Conservation (phyloP, 2,888 invertebrate species). For the Melitaea athalia region DNA sequence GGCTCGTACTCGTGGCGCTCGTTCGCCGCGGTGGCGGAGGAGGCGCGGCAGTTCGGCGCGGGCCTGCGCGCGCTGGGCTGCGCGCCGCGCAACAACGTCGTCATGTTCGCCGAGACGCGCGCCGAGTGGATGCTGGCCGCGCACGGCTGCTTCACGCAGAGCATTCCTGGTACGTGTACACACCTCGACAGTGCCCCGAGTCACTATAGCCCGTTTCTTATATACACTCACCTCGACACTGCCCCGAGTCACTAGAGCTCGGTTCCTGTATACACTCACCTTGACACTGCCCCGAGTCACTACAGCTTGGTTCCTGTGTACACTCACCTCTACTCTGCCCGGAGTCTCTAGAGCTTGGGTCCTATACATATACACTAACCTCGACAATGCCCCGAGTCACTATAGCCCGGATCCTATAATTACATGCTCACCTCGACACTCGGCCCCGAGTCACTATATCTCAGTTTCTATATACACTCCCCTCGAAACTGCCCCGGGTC, state of each 20-base stretch:
- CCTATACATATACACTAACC: too few relatives aligned
- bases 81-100: constrained; percentile 88
- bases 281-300: neutral
- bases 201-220: too few relatives aligned
- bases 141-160: constrained; percentile 97
- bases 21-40: constrained; percentile 88
- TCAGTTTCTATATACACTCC: too few relatives aligned
- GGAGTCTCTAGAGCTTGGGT: too few relatives aligned
- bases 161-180: constrained; percentile 85
- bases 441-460: neutral
- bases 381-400: too few relatives aligned
- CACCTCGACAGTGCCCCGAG: too few relatives aligned
- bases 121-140: constrained; percentile 99
- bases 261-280: constrained; percentile 9
- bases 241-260: too few relatives aligned
- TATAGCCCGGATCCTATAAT: too few relatives aligned
- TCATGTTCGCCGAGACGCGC: constrained; percentile 98
- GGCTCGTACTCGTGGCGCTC: constrained; percentile 96
- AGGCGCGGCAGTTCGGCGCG: constrained; percentile 89
- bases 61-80: constrained; percentile 92
- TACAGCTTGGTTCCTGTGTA: too few relatives aligned
- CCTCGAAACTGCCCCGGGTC: too few relatives aligned
- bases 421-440: constrained; percentile 6
- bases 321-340: too few relatives aligned
- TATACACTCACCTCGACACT: too few relatives aligned